Conservation (phyloP, 2,888 invertebrate genomes). For the Leptinotarsa tumamoca region DNA sequence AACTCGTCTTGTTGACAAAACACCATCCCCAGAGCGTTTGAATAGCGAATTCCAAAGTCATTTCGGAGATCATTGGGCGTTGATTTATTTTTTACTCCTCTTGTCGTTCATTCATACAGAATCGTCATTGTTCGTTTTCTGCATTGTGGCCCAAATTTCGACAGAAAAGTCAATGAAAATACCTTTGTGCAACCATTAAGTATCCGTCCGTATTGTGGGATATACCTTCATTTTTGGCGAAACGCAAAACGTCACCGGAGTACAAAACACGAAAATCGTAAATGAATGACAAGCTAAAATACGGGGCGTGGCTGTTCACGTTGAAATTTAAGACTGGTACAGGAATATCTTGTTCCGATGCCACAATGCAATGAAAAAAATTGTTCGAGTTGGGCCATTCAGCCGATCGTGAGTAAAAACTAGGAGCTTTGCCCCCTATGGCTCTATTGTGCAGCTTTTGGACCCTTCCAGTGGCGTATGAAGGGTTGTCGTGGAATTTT, state of each 20-base stretch:
- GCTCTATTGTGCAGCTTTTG: slow-evolving; percentile 60
- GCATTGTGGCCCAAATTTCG: slow-evolving; percentile 26
- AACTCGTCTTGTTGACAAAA: not conserved
- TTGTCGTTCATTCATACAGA: slow-evolving; percentile 21
- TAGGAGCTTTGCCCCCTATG: slow-evolving; percentile 65
- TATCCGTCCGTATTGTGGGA: slow-evolving; percentile 27
- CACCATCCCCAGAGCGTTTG: not conserved
- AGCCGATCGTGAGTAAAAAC: slow-evolving; percentile 65
- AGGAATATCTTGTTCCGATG: slow-evolving; percentile 65
- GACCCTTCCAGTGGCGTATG: slow-evolving; percentile 39
- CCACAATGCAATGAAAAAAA: slow-evolving; percentile 62
- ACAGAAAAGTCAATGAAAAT: slow-evolving; percentile 41
- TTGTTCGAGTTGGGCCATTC: slow-evolving; percentile 64
- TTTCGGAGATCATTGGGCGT: slow-evolving; percentile 14
- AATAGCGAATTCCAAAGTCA: not conserved
- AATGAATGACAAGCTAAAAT: slow-evolving; percentile 64
- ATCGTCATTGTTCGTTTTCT: slow-evolving; percentile 16
- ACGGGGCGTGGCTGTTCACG: slow-evolving; percentile 62
- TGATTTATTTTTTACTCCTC: slow-evolving; percentile 22
- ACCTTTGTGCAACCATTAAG: slow-evolving; percentile 34
- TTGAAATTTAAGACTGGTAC: slow-evolving; percentile 65
- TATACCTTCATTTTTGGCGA: slow-evolving; percentile 32
- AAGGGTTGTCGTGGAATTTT: not conserved
- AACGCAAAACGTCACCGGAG: slow-evolving; percentile 57
- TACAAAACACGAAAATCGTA: slow-evolving; percentile 58